These are phyloP conservation scores for Patagioenas fasciata DNA, from an alignment of 2,113 vertebrate species.

Conservation along the genomic window DNA sequence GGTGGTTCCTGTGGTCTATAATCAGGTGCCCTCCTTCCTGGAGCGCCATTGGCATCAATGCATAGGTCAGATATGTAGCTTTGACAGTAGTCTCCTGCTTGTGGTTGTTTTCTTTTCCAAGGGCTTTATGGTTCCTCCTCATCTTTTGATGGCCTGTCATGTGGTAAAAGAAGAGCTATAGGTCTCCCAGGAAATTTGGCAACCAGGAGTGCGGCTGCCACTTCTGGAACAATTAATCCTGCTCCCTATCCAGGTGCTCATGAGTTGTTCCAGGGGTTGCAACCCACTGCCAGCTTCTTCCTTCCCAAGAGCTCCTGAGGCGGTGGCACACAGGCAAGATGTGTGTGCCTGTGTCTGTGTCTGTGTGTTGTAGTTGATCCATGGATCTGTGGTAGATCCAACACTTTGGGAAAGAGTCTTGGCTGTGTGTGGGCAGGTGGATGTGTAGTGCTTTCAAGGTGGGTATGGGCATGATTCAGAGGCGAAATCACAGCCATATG, in stretches of 20 bases:
- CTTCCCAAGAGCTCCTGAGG: not conserved
- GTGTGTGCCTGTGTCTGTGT: rapidly evolving
- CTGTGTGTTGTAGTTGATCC: not conserved
- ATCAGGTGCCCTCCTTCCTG: not conserved
- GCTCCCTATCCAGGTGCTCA: not conserved
- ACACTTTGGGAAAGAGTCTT: not conserved
- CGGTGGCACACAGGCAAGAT: not conserved
- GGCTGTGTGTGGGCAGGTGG: not conserved
- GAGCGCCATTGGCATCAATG: not conserved
- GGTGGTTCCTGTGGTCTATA: not conserved
- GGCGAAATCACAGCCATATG: not conserved
- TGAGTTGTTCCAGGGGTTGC: not conserved
- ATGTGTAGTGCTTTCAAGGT: not conserved
- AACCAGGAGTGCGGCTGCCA: not conserved
- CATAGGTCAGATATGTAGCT: not conserved
- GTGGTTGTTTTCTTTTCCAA: not conserved
- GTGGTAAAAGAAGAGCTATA: not conserved
- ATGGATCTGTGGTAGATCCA: not conserved
- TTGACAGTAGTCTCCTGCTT: not conserved
- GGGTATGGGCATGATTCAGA: not conserved
- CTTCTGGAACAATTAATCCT: not conserved
- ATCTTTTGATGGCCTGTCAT: not conserved
- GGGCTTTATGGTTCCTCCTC: not conserved
- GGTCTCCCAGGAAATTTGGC: not conserved
- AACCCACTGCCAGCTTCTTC: not conserved